Base-by-base conservation (phyloP, 1,140 invertebrate species). In the Contarinia nasturtii region DNA sequence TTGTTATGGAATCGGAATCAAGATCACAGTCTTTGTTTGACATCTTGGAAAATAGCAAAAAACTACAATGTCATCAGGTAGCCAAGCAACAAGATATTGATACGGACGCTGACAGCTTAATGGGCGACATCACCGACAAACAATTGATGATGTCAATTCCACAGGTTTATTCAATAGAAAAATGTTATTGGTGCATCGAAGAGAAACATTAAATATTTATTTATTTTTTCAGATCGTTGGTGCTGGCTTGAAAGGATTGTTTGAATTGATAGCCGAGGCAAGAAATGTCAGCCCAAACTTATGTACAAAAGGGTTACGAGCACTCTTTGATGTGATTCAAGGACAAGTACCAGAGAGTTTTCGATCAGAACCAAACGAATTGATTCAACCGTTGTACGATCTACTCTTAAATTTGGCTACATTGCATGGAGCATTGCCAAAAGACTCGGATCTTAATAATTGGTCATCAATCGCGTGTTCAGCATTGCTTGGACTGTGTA, bases 261-360 rank as follows among this genome's bases (percentile, higher is more conserved):
- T 95, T 69, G 82, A 91, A 54, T 67, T 97, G 18, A 86, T 96
- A 50, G 75, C 80, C 55, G 89, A 93, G 60, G 88, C 88, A 49
- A 71, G 84, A 47, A 70, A 71, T 47, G 72, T 77, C 12, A 83
- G 94, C 67, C 82, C 88, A 20, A 65, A 68, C 37, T 71, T 97
- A 46, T 95, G 91, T 70, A 82, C 81, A 36, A 82, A 84, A 66
- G 85, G 89, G 27, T 65, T 97, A 10, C 72, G 74, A 54, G 87
- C 91, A 17, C 68, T 97, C 50, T 67, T 95, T 42, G 86, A 95
- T 69, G 80, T 94, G 48, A 67, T 96, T 45, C 89, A 95, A 68
- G 88, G 69, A 2, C 65, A 68, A 49, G 67, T 68, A 18, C 64
- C 58, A 44, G 64, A 64, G 51, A 60, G 67, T 4, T 64, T 71